phyloP scores from a whole-genome alignment of 2,888 invertebrate genomes.

The Brachyptera risi region DNA sequence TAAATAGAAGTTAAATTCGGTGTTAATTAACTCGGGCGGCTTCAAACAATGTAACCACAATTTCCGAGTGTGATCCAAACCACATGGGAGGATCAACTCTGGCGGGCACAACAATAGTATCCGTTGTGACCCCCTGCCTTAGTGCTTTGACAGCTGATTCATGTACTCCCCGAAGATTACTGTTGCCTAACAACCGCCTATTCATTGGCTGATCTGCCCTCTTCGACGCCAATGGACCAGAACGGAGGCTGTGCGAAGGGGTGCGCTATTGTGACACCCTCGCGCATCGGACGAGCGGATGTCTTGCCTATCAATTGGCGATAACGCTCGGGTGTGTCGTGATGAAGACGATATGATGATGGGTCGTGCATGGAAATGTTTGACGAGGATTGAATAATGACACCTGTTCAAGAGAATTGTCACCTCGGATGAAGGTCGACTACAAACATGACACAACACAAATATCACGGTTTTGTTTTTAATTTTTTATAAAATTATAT shows the following conservation, averaged over 20 bases:
- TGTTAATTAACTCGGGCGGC: background rate
- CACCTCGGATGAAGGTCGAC: too few relatives aligned
- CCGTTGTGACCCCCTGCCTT: conserved; percentile 3
- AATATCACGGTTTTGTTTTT: too few relatives aligned
- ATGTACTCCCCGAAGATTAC: background rate
- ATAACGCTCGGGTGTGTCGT: too few relatives aligned
- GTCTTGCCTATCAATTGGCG: too few relatives aligned
- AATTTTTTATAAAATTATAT: too few relatives aligned
- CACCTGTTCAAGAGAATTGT: too few relatives aligned
- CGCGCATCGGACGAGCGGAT: background rate
- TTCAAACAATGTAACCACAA: background rate
- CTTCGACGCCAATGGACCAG: too few relatives aligned
- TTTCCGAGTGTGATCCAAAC: background rate
- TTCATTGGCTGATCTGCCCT: background rate
- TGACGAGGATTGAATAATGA: too few relatives aligned
- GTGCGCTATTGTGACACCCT: background rate
- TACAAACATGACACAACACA: too few relatives aligned
- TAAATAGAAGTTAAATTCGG: background rate
- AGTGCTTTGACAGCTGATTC: conserved; percentile 2
- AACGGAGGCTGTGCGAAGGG: background rate
- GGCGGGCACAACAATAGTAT: background rate
- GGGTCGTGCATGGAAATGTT: too few relatives aligned
- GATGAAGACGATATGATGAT: too few relatives aligned
- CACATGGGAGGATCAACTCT: conserved; percentile 1
- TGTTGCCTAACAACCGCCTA: conserved; percentile 1